Evolutionary conservation across 2,113 vertebrate genomes (phyloP), one percentile per base, ranked within the genome.

Genomic region (Cheirogaleus medius): DNA sequence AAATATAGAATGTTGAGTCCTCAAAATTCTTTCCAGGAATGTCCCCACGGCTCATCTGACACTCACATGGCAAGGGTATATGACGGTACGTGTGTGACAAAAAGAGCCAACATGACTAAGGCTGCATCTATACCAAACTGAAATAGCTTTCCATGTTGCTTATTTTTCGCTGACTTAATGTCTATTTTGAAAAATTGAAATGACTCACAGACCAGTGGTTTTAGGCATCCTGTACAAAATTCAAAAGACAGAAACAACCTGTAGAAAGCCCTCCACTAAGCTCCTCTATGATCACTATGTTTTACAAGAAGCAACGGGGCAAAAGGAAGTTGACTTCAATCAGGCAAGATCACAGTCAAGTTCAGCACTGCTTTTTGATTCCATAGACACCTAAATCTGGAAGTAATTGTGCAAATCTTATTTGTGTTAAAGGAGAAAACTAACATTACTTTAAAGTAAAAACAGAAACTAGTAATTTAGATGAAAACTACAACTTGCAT

Each of bases 141-240:
- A 92, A 94, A 83, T 4, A 77, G 44, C 66, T 89, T 42, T 86
- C 49, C 8, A 37, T 13, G 20, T 10, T 44, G 32, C 73, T 94
- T 54, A n/a, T 23, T 73, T 68, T 94, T 34, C 32, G 21, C 27
- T 10, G 68, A 58, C n/a, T 58, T 68, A 76, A 77, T 54, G 34
- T 63, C 37, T 90, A 44, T 49, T 93, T 92, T 58, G 8, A 82
- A 95, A 94, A 90, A 14, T 68, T 77, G 60, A 96, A 91, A 93
- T 68, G 71, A 82, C 29, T 42, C 78, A 39, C 20, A 89, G 49
- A 39, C 44, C 20, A 11, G 37, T 15, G 34, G 3, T 74, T 92
- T 81, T 76, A 52, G 81, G 66, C 13, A 23, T 9, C 39, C 52
- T 52, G 1, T 9, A 42, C 3, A 54, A 56, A n/a, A 69, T 44